Evolutionary conservation across 2,888 invertebrate species (phyloP), one percentile per base, ranked within the genome.

Genomic region (Melanchra persicariae): DNA sequence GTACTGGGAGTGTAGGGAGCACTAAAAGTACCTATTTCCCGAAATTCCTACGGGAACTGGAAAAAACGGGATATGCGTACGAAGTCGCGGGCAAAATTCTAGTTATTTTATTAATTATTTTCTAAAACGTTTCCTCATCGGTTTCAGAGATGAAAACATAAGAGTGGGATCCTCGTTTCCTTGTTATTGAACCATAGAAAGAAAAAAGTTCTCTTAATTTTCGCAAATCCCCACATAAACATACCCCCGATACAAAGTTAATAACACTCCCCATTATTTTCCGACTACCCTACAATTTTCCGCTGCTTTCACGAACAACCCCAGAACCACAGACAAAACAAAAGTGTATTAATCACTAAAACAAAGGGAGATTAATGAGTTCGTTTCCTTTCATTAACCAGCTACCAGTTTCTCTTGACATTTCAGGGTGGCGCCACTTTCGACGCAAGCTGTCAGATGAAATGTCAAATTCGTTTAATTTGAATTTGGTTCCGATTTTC

Each of bases 361-460:
- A 81, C 81, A 78, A 81, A 78, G 62, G 63, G 55, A 78, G 81
- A 78, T 78, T 77, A 81, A 80, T 81, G 78, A 37, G 70, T 69
- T 69, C 26, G 55, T 19, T 45, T 59, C 77, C 52, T 75, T 79
- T 79, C 73, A 65, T 64, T 76, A 63, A 34, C 57, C 40, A 1
- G 5, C n/a, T n/a, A 30, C 79, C 52, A 63, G 47, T 17, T 49
- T 63, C 71, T 12, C 22, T 47, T 62, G 75, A 63, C 34, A 52
- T 63, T 45, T 43, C 45, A 9, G 9, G n/a, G 77, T 58, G 72
- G 72, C 72, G 69, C 51, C 49, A 68, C 69, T 37, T 43, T 43
- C 19, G 4, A 77, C 43, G 49, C 17, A 2, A 68, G 9, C 77
- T 73, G 77, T 73, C 72, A 73, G 9, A n/a, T 45, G 40, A 17